phyloP scores from a whole-genome alignment of 2,113 vertebrate species.

The Laticauda colubrina region DNA sequence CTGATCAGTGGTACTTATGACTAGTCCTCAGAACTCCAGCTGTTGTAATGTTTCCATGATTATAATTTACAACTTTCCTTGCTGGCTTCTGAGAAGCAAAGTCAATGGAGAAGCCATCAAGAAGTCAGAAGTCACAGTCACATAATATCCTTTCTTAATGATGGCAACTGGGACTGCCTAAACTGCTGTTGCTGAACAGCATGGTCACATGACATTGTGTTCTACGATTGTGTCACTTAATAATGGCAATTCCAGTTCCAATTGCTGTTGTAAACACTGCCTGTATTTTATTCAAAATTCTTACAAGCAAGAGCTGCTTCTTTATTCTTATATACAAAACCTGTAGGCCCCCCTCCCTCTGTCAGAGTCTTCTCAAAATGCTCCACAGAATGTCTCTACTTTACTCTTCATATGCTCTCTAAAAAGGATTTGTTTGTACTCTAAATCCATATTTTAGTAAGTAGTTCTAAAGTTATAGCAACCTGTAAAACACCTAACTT shows the following conservation, averaged over 20 bases:
- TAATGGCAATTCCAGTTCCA: not conserved
- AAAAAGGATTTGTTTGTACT: conserved; percentile 60
- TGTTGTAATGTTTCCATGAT: not conserved
- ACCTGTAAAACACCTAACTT: conserved; percentile 18
- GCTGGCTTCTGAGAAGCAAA: not conserved
- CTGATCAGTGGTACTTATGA: not conserved
- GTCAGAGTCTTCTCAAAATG: conserved; percentile 58
- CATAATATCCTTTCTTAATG: not conserved
- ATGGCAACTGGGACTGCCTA: not conserved
- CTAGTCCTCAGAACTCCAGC: not conserved
- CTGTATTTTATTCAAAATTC: not conserved
- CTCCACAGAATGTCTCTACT: conserved; percentile 58
- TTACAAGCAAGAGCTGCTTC: not conserved
- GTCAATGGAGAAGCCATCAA: not conserved
- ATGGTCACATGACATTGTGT: not conserved
- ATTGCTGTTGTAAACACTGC: not conserved
- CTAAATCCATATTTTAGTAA: conserved; percentile 61
- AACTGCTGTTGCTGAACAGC: not conserved
- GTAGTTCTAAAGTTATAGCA: conserved; percentile 48
- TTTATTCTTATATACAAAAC: conserved; percentile 20
- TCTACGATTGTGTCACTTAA: not conserved
- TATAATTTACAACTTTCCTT: not conserved
- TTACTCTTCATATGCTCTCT: conserved; percentile 65
- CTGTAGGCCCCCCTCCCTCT: conserved; percentile 50
- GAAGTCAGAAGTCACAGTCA: not conserved